Percentiles rank a stretch among this genome's conserved stretches.
Evolutionary conservation across 2,113 vertebrate species (phyloP).

Genomic region (Macrotis lagotis): DNA sequence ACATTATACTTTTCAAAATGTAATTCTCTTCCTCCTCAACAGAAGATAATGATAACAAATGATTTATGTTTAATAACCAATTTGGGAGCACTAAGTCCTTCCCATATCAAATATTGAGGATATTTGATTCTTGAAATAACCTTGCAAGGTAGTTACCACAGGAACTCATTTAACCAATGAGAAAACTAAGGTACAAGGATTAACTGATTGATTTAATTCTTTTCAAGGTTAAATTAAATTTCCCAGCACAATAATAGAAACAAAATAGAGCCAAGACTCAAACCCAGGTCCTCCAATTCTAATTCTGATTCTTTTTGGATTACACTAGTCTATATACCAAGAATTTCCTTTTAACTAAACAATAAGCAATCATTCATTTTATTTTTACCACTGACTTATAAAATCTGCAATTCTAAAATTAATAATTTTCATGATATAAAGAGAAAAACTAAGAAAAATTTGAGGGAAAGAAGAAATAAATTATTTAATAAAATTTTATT

Average conservation of each 20-base stretch:
- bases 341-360: not conserved
- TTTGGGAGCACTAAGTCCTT: not conserved
- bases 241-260: too few relatives aligned
- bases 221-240: too few relatives aligned
- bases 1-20: not conserved
- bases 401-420: not conserved
- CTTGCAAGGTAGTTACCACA: not conserved
- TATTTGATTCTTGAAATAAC: not conserved
- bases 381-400: not conserved
- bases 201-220: too few relatives aligned
- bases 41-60: conserved; percentile 3
- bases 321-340: not conserved
- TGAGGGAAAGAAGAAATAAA: not conserved
- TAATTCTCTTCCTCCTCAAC: conserved; percentile 15
- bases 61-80: not conserved
- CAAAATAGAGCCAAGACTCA: not conserved
- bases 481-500: not conserved
- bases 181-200: not conserved
- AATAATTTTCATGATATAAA: not conserved
- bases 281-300: not conserved
- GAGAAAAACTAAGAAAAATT: not conserved
- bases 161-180: not conserved
- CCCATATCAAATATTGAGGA: too few relatives aligned
- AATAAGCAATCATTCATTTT: not conserved
- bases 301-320: not conserved